Base-by-base conservation (phyloP, 2,113 vertebrate species). In the Neoarius graeffei region DNA sequence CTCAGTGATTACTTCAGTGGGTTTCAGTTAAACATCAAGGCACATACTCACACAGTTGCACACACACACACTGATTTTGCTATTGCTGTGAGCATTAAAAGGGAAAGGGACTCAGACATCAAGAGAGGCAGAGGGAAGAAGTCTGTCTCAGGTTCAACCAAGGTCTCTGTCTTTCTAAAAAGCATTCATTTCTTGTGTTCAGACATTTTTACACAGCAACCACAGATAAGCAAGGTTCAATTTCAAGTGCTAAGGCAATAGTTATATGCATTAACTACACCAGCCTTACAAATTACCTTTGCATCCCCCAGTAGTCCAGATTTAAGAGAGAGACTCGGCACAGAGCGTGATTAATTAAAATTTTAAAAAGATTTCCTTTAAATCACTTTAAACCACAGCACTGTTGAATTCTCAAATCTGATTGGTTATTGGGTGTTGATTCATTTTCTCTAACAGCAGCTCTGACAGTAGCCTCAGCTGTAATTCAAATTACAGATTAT, bases 11-110 rank as follows among this genome's bases (percentile, higher is more conserved):
- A 86, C 86, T 83, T 87, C 76, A 85, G 85, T 83, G 35, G 86
- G 79, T 83, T 88, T 73, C 73, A 87, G 91, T 87, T 89, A 87
- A 82, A 91, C 88, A 88, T 87, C 80, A 89, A 88, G 86, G 81
- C 52, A 56, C 67, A 81, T 57, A 87, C 82, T 79, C 82, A 66
- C 52, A 81, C 85, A 50, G 62, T 42, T 42, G 84, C 59, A 76
- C 59, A 85, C 56, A 88, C 50, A 76, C 81, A 48, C 85, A 87
- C n/a, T n/a, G 30, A 77, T 64, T 87, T 59, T 82, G 86, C 79
- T 73, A 57, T 82, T 71, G 77, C 79, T 87, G 79, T 87, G 66
- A 87, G 64, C 64, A 81, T 81, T 57, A 52, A 52, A 87, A 67
- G 35, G 52, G 35, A 87, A 14, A 81, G 81, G 27, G 73, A 82